Evolutionary conservation across 1,140 invertebrate genomes (phyloP).

Genomic region (Samia ricini): DNA sequence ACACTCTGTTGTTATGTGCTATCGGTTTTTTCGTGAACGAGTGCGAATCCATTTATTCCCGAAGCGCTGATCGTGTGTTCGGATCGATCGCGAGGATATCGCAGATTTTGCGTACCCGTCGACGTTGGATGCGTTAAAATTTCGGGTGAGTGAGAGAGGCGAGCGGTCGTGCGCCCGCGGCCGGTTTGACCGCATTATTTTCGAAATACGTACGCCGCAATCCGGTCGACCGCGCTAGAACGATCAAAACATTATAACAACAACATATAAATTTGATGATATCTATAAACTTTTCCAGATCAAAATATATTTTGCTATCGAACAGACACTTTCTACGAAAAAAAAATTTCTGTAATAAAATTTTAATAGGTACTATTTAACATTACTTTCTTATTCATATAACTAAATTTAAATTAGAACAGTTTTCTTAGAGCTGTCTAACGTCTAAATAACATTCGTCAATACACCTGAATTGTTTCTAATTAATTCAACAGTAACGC

Average conservation of each 20-base stretch:
- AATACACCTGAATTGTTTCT: background rate
- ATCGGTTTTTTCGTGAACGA: conserved; percentile 58
- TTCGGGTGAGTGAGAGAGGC: conserved; percentile 75
- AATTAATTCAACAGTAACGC: conserved; percentile 13
- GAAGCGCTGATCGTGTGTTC: conserved; percentile 59
- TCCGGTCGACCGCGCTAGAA: conserved; percentile 63
- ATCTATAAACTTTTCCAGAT: conserved; percentile 28
- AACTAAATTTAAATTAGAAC: background rate
- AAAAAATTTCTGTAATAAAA: background rate
- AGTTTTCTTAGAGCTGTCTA: background rate
- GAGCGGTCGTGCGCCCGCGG: conserved; percentile 58
- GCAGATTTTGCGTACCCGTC: conserved; percentile 61
- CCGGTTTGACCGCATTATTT: conserved; percentile 77
- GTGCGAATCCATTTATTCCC: conserved; percentile 67
- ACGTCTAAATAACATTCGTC: background rate
- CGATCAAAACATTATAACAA: conserved; percentile 73
- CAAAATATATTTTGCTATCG: conserved; percentile 13
- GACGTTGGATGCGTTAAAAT: conserved; percentile 74
- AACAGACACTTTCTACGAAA: conserved; percentile 4
- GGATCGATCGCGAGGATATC: conserved; percentile 43
- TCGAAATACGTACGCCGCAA: conserved; percentile 71
- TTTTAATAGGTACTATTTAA: conserved; percentile 1
- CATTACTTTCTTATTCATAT: background rate
- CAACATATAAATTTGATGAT: conserved; percentile 49
- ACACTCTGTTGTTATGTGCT: conserved; percentile 64